phyloP scores from a whole-genome alignment of 2,113 vertebrate species.

The Actenoides hombroni region DNA sequence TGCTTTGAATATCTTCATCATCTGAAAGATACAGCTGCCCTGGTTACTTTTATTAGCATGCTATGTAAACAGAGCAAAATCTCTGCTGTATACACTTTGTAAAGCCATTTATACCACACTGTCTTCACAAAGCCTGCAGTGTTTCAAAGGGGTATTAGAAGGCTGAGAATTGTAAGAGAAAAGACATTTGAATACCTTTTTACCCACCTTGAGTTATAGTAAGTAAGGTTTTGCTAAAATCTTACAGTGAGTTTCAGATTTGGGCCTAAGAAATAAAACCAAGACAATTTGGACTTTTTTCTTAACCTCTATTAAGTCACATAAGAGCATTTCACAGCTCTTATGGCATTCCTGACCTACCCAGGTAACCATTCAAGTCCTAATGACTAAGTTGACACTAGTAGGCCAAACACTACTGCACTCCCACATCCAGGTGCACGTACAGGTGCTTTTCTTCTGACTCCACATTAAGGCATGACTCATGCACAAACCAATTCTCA shows the following conservation, averaged over 20 bases:
- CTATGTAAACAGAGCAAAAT: neutral
- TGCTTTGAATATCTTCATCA: neutral
- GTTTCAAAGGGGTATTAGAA: neutral
- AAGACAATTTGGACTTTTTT: neutral
- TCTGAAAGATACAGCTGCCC: neutral
- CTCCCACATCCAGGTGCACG: accelerated
- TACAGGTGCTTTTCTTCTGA: neutral
- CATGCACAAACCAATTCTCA: neutral
- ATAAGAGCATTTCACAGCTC: neutral
- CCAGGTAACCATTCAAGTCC: neutral
- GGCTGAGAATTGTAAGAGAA: neutral
- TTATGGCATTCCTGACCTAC: neutral
- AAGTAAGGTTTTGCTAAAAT: neutral
- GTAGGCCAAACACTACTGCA: neutral
- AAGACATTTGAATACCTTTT: neutral
- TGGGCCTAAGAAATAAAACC: neutral
- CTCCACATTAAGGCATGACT: neutral
- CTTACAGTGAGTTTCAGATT: neutral
- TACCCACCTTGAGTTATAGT: neutral
- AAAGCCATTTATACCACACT: neutral
- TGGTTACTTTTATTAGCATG: neutral
- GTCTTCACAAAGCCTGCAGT: neutral
- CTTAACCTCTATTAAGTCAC: neutral
- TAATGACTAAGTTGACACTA: neutral
- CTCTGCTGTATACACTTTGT: neutral